Base-by-base conservation (phyloP, 2,888 invertebrate species). In the Druceiella hillmani region DNA sequence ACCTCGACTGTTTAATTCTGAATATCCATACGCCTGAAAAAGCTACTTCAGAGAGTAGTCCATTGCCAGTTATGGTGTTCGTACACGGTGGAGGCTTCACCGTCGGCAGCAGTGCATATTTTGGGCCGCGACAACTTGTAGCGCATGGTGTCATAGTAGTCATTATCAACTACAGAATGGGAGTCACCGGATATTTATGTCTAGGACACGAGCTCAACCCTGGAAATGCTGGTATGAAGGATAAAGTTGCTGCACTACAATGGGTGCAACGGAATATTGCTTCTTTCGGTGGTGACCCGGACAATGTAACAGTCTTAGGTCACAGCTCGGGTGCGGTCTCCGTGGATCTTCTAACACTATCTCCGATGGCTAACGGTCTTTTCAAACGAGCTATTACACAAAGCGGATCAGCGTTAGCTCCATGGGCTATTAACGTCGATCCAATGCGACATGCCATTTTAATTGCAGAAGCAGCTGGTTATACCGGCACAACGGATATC, bases 171-270 rank as follows among this genome's bases (percentile, higher is more conserved):
- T n/a, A n/a, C n/a, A n/a, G n/a, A n/a, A n/a, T n/a, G n/a, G n/a
- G n/a, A n/a, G n/a, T n/a, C n/a, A n/a, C n/a, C n/a, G 74, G 73
- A 10, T 73, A 68, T 50, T 55, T 72, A n/a, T 64, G 64, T 0
- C 52, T 68, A 34, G 61, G 62, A 47, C 56, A 64, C 2, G 35
- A 55, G 1, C 48, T 54, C 37, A 50, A 68, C 4, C 71, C 71
- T 13, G 70, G 69, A n/a, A 71, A 71, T 56, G 59, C 59, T 37
- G 71, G 66, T 2, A 53, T 71, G 10, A 61, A 69, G 2, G 71
- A 71, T 49, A 55, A 57, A 44, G 52, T 69, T 32, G 62, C 66
- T 11, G 52, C 69, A 38, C 56, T 71, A 44, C 55, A 54, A 17
- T 71, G 71, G 71, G 64, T 71, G 49, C 55, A 51, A 43, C 42